A percentile compares a stretch with the other conserved stretches of the same genome.
phyloP scores from a whole-genome alignment of 2,888 invertebrate genomes.

The Eupeodes luniger region DNA sequence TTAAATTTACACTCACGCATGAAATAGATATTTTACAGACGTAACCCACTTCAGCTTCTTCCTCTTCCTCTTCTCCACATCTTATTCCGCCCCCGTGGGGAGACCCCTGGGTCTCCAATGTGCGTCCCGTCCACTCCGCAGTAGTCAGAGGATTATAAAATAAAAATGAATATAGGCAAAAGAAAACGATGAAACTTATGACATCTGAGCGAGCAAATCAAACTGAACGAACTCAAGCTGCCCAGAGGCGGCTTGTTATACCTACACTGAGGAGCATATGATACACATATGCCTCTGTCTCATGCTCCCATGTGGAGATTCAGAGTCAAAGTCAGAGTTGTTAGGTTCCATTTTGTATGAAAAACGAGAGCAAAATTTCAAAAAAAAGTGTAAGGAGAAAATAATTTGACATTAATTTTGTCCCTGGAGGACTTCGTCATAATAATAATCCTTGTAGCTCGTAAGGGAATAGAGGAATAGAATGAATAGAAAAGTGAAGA shows the following conservation, averaged over 20 bases:
- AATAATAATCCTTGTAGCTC: constrained; percentile 30
- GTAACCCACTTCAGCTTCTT: constrained; percentile 18
- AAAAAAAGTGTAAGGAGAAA: constrained; percentile 54
- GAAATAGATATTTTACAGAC: constrained; percentile 71
- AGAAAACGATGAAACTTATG: constrained; percentile 35
- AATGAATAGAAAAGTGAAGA: constrained; percentile 14
- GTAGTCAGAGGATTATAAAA: constrained; percentile 14
- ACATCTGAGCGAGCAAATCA: constrained; percentile 56
- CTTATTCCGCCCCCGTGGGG: no score
- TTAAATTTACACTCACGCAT: constrained; percentile 74
- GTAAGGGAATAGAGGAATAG: not conserved
- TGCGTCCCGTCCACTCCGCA: not conserved
- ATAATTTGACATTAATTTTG: constrained; percentile 75
- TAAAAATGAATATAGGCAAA: not conserved
- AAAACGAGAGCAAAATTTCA: constrained; percentile 62
- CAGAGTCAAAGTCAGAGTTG: not conserved
- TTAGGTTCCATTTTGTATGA: constrained; percentile 46
- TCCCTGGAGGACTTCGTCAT: constrained; percentile 62
- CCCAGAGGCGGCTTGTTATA: constrained; percentile 64
- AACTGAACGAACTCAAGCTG: constrained; percentile 49
- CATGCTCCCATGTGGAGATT: constrained; percentile 44
- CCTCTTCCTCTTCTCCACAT: not conserved
- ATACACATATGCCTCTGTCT: not conserved
- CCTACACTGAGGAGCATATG: not conserved
- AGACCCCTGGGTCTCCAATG: not conserved